Conservation (phyloP, 2,797 vertebrate genomes). For the Hyperoplus lanceolatus region DNA sequence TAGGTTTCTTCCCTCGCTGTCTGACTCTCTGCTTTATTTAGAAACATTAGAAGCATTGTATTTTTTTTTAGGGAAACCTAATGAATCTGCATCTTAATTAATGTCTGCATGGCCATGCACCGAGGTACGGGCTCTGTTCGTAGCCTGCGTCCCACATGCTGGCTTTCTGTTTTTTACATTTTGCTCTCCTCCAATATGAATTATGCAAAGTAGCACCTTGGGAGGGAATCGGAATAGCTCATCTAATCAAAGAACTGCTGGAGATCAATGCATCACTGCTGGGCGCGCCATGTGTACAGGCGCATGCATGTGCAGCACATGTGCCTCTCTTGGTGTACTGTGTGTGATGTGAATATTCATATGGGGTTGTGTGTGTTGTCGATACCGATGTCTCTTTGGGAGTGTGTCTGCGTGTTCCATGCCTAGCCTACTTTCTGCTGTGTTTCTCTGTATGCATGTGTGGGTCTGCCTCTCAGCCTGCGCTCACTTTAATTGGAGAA, state of each 20-base stretch:
- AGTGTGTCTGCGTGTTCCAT: slow-evolving; percentile 57
- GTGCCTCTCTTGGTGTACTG: slow-evolving; percentile 41
- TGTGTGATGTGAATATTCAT: slow-evolving; percentile 72
- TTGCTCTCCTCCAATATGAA: slow-evolving; percentile 80
- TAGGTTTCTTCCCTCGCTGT: slow-evolving; percentile 44
- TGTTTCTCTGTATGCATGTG: slow-evolving; percentile 59
- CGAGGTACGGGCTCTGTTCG: slow-evolving; percentile 71
- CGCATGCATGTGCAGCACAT: slow-evolving; percentile 56
- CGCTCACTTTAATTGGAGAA: slow-evolving; percentile 71
- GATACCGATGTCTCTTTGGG: slow-evolving; percentile 58
- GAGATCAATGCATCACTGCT: slow-evolving; percentile 83
- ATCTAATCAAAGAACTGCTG: slow-evolving; percentile 85
- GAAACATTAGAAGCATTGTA: slow-evolving; percentile 66
- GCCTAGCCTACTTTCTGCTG: slow-evolving; percentile 68
- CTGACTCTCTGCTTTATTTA: slow-evolving; percentile 56
- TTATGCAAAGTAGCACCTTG: slow-evolving; percentile 85
- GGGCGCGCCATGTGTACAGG: slow-evolving; percentile 67
- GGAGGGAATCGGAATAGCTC: slow-evolving; percentile 84
- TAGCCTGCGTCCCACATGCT: slow-evolving; percentile 71
- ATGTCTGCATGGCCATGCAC: slow-evolving; percentile 62
- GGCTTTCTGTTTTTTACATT: slow-evolving; percentile 79
- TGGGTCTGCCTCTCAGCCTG: slow-evolving; percentile 67
- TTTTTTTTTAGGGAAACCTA: slow-evolving; percentile 65
- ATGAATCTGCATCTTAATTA: slow-evolving; percentile 80
- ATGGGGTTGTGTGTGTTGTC: slow-evolving; percentile 49